Base-by-base conservation (phyloP, 2,888 invertebrate species). In the Ectemnius cavifrons region DNA sequence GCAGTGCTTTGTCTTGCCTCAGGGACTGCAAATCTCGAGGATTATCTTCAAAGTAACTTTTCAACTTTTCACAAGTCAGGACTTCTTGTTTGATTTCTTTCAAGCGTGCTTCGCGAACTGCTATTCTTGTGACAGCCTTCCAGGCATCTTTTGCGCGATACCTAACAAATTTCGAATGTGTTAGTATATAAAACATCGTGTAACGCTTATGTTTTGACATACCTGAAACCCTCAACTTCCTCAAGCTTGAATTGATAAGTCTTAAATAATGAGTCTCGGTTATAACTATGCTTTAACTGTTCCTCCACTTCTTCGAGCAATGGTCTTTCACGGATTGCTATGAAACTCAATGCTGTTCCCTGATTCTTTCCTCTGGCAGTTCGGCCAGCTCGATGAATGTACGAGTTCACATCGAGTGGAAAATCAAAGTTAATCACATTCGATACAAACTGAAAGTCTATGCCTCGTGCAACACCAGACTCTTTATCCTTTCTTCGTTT, bases 351-450 rank as follows among this genome's bases (percentile, higher is more conserved):
- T 0, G 96, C 97, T 62, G 96, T 96, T 0, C 97, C 97, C 91
- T 96, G 94, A 90, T 97, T 96, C 80, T 94, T 96, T 8, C 97
- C 97, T 76, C 97, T 92, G 0, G 97, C 97, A 2, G 97, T 97
- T 68, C 98, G 92, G 0, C 99, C 99, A 0, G 98, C 99, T 86
- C 99, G 93, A 91, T 99, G 99, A 73, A 99, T 95, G 89, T 99
- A 99, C 0, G 98, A 95, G 86, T 94, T 96, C 0, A 96, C 94
- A 88, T 97, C 96, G 11, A 94, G 92, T 0, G 99, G 99, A 91
- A 99, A 99, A 92, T 99, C 99, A 92, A 99, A 99, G 92, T 99
- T 99, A 72, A 99, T 95, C 0, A 99, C 98, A 92, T 99, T 99
- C 6, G 98, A 94, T 0, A 99, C 99, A 91, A 95, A 96, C 87